Conservation (phyloP, 2,888 invertebrate species). For the Conistra vaccinii region DNA sequence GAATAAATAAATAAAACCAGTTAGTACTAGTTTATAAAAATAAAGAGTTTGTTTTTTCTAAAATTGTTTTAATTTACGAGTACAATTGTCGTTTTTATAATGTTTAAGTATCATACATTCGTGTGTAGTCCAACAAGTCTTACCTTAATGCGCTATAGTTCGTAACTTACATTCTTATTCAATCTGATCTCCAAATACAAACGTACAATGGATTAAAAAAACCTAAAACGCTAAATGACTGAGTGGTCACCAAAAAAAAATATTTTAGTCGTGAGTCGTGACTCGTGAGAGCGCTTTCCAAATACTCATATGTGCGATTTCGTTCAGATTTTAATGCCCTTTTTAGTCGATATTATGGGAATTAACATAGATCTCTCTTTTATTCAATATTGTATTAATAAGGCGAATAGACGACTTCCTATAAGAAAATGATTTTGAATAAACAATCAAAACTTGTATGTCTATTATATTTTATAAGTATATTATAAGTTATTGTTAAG, state of each 20-base stretch:
- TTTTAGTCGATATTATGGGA: slow-evolving; percentile 2
- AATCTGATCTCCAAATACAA: neutral
- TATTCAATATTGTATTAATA: neutral
- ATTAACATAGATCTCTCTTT: slow-evolving; percentile 18
- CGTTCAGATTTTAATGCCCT: slow-evolving; percentile 13
- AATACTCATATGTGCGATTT: neutral
- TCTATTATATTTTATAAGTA: too few relatives aligned
- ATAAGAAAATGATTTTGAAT: too few relatives aligned
- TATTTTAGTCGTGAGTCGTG: neutral
- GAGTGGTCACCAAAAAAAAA: slow-evolving; percentile 1
- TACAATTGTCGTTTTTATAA: too few relatives aligned
- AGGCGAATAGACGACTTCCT: too few relatives aligned
- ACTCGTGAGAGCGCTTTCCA: slow-evolving; percentile 34
- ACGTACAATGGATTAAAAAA: neutral
- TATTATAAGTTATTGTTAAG: neutral
- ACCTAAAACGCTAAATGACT: neutral
- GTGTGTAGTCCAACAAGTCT: too few relatives aligned
- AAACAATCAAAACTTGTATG: neutral
- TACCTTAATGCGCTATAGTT: slow-evolving; percentile 5
- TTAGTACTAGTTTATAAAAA: neutral
- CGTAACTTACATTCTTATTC: slow-evolving; percentile 8
- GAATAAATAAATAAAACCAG: neutral
- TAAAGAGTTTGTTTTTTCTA: neutral
- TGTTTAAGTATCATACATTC: too few relatives aligned
- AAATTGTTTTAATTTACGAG: too few relatives aligned